Evolutionary conservation across 2,888 invertebrate genomes (phyloP).

Genomic region (Aromia moschata): DNA sequence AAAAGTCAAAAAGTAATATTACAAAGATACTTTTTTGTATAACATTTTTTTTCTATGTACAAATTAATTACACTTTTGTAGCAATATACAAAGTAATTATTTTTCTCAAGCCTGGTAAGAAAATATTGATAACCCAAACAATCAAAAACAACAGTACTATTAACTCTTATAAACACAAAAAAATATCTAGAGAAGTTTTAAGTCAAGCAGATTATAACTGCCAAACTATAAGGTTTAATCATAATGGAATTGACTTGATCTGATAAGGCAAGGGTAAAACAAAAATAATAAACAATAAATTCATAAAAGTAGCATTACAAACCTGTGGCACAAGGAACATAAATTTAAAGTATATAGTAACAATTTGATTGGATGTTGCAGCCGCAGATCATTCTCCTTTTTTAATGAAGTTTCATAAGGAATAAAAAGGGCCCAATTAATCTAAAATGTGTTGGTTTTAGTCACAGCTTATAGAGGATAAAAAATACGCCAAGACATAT

Average conservation of each 20-base stretch:
- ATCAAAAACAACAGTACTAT: no score
- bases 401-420: not conserved
- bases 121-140: no score
- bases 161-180: no score
- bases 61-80: conserved; percentile 57
- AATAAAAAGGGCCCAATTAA: conserved; percentile 18
- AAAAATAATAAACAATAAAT: conserved; percentile 28
- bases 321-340: conserved; percentile 59
- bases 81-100: conserved; percentile 50
- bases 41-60: conserved; percentile 59
- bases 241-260: no score
- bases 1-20: conserved; percentile 56
- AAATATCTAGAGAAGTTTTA: no score
- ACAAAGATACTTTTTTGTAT: conserved; percentile 51
- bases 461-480: not conserved
- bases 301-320: conserved; percentile 40
- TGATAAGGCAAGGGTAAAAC: conserved; percentile 1
- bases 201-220: not conserved
- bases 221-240: no score
- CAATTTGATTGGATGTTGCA: conserved; percentile 42
- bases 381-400: conserved; percentile 16
- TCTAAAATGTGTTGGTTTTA: not conserved
- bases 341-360: conserved; percentile 50
- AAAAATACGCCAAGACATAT: not conserved
- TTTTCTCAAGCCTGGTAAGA: not conserved